Evolutionary conservation across 2,113 vertebrate genomes (phyloP).

Genomic region (Deroptyus accipitrinus): DNA sequence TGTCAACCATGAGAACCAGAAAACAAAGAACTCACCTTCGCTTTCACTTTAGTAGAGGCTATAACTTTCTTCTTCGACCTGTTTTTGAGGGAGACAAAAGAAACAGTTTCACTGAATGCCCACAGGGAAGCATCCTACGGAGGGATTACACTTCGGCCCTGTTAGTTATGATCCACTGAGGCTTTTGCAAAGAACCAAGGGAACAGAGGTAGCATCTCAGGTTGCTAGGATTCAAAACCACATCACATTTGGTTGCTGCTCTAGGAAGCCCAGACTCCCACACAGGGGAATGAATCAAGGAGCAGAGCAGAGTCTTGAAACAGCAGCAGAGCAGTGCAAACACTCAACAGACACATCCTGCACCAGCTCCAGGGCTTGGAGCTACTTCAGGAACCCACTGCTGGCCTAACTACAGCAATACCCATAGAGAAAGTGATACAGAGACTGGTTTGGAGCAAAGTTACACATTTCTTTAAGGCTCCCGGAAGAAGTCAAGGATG

Average conservation of each 20-base stretch:
- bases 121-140: background rate
- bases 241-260: background rate
- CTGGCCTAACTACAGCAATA: background rate
- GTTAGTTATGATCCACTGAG: slow-evolving; percentile 10
- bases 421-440: background rate
- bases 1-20: background rate
- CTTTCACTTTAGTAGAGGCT: slow-evolving; percentile 75
- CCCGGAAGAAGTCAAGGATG: slow-evolving; percentile 21
- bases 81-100: slow-evolving; percentile 56
- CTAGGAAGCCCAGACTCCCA: background rate
- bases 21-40: slow-evolving; percentile 76
- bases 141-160: background rate
- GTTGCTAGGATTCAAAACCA: slow-evolving; percentile 41
- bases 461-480: background rate
- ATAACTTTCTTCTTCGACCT: slow-evolving; percentile 83
- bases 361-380: background rate
- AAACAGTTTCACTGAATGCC: background rate
- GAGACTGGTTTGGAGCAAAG: background rate
- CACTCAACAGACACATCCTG: background rate
- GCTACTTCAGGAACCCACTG: background rate
- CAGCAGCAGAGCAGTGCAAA: background rate
- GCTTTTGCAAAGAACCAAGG: background rate
- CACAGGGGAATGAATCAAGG: background rate
- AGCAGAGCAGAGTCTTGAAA: background rate
- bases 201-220: slow-evolving; percentile 42